A percentile compares a stretch with the other conserved stretches of the same genome.
These are phyloP conservation scores for Bombus pyrosoma DNA, from an alignment of 1,140 invertebrate genomes.

Conservation along the genomic window DNA sequence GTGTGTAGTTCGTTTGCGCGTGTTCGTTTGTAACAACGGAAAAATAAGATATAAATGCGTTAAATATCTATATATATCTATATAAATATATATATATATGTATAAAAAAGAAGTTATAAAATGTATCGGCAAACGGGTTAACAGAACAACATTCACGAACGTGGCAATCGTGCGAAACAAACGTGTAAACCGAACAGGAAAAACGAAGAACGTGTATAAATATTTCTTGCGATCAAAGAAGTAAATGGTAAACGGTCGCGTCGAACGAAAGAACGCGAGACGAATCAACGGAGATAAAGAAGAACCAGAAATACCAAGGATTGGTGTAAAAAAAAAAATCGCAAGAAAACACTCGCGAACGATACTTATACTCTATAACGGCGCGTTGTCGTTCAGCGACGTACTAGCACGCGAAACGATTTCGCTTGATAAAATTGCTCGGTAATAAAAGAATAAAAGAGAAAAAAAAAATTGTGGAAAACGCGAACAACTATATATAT, in stretches of 20 bases:
- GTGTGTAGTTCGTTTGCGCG: not conserved
- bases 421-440: conserved; percentile 10
- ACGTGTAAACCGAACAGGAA: conserved; percentile 42
- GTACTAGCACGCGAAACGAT: not conserved
- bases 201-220: conserved; percentile 53
- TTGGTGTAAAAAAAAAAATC: conserved; percentile 18
- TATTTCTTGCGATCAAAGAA: conserved; percentile 23
- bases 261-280: conserved; percentile 48
- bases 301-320: conserved; percentile 18
- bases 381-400: not conserved
- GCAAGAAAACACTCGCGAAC: conserved; percentile 30
- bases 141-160: conserved; percentile 51
- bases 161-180: conserved; percentile 19
- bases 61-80: conserved; percentile 4
- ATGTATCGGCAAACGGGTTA: conserved; percentile 14
- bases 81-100: not conserved
- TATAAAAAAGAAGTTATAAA: conserved; percentile 11
- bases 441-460: not conserved
- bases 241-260: conserved; percentile 27
- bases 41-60: not conserved
- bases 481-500: conserved; percentile 47
- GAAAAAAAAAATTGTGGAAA: conserved; percentile 9
- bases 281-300: conserved; percentile 49
- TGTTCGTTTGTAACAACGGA: not conserved
- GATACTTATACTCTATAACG: conserved; percentile 22